phyloP scores from a whole-genome alignment of 1,140 invertebrate genomes.

The Drosophila ogumai region DNA sequence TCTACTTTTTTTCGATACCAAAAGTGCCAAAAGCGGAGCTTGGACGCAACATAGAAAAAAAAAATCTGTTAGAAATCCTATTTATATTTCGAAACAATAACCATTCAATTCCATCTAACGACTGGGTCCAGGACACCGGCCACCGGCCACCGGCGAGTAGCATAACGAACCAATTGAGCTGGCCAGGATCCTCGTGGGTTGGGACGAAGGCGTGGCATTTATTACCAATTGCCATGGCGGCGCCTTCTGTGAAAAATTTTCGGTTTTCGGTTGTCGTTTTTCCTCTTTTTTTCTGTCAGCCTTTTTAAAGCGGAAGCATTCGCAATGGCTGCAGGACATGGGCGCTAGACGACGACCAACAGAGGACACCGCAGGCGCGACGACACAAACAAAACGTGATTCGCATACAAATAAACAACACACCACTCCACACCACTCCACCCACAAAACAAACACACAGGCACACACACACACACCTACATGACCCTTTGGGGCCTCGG shows the following conservation, averaged over 20 bases:
- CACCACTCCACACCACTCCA: no score
- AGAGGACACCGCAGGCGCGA: conserved; percentile 72
- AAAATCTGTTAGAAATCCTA: conserved; percentile 79
- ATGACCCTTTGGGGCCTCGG: conserved; percentile 48
- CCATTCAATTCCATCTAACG: conserved; percentile 83
- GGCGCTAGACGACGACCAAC: conserved; percentile 13
- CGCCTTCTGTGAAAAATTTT: conserved; percentile 63
- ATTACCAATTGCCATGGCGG: conserved; percentile 71
- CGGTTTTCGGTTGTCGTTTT: not conserved
- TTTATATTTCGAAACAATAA: conserved; percentile 84
- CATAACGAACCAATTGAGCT: conserved; percentile 81
- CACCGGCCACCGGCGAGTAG: conserved; percentile 41
- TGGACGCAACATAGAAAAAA: conserved; percentile 12
- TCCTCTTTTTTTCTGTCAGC: not conserved
- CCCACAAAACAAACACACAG: conserved; percentile 13
- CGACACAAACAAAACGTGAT: conserved; percentile 82
- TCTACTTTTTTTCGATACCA: conserved; percentile 10
- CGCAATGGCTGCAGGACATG: conserved; percentile 55
- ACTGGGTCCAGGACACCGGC: conserved; percentile 47
- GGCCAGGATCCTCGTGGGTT: conserved; percentile 43
- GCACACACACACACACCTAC: conserved; percentile 10
- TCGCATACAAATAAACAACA: conserved; percentile 81
- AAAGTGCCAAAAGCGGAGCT: conserved; percentile 27
- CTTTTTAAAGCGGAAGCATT: conserved; percentile 76
- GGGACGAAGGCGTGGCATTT: conserved; percentile 67